Conservation (phyloP, 2,113 vertebrate genomes). For the Sturnus vulgaris region DNA sequence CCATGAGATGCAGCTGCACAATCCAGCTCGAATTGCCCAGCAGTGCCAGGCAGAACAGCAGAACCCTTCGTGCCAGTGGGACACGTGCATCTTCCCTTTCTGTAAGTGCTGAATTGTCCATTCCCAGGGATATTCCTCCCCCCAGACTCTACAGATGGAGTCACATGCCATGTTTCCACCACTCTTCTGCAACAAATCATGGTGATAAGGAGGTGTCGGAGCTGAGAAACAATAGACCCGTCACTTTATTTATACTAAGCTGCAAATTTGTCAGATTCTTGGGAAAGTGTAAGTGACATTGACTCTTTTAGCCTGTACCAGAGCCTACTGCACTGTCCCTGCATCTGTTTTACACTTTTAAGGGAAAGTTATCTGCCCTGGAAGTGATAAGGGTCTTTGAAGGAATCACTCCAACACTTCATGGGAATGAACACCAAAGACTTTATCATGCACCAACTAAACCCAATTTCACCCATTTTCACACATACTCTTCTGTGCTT, state of each 20-base stretch:
- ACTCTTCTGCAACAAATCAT: constrained; percentile 58
- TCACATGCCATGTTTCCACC: constrained; percentile 76
- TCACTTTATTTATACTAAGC: constrained; percentile 70
- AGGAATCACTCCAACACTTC: constrained; percentile 26
- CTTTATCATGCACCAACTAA: background rate
- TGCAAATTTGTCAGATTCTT: constrained; percentile 70
- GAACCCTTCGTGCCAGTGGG: background rate
- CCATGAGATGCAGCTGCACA: background rate
- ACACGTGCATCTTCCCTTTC: background rate
- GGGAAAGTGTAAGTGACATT: constrained; percentile 61
- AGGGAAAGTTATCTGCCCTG: constrained; percentile 53
- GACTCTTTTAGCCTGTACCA: constrained; percentile 6
- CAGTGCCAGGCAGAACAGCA: background rate
- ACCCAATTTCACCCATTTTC: background rate
- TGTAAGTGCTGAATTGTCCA: background rate
- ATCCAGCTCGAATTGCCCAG: rapidly evolving
- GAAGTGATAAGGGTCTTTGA: constrained; percentile 49
- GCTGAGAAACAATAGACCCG: constrained; percentile 79
- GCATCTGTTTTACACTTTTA: constrained; percentile 42
- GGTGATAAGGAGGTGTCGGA: constrained; percentile 86
- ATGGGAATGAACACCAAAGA: constrained; percentile 5
- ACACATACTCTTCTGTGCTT: constrained; percentile 54
- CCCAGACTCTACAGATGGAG: background rate
- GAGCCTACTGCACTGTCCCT: background rate
- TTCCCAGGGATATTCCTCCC: background rate